Base-by-base conservation (phyloP, 2,888 invertebrate genomes). In the Neocrepidodera transversa region DNA sequence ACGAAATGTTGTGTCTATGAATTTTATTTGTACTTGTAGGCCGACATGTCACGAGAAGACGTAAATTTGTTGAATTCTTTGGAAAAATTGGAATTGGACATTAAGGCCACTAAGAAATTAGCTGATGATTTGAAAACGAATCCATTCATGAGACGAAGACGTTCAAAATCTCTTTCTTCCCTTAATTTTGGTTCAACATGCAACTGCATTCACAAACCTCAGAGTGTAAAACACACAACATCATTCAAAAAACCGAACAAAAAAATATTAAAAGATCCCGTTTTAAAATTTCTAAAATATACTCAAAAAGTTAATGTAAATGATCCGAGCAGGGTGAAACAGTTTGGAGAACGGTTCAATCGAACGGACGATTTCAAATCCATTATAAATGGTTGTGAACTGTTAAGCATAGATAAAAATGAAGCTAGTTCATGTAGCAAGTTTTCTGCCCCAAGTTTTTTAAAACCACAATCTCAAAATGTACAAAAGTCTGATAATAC, bases 251-350 rank as follows among this genome's bases (percentile, higher is more conserved):
- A 68, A 58, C 71, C 64, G 61, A 70, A 65, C 57, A 73, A 76
- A 64, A 84, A 82, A 76, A 75, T 86, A 60, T 73, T 86, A 26
- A 84, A 82, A 65, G 85, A 86, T 67, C 86, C 86, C 28, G 79
- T 84, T 47, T 74, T 86, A 63, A 84, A 83, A 71, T 78, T 85
- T 64, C 73, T 85, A 23, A 76, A 73, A 68, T 77, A 74, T 64
- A 63, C 66, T 47, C 73, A 76, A 56, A 70, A 60, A 38, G n/a
- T 61, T 51, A 51, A 58, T 48, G 40, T 63, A 48, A 45, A 43
- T 28, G 48, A 48, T n/a, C 23, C 47, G 17, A 28, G 43, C 17
- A 68, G 67, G 50, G 68, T 73, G 32, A 75, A 70, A 57, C 68
- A 76, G 38, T 78, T 78, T 65, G 78, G 78, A 10, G 73, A 76